phyloP scores from a whole-genome alignment of 1,140 invertebrate genomes.

The Cotesia chilonis region DNA sequence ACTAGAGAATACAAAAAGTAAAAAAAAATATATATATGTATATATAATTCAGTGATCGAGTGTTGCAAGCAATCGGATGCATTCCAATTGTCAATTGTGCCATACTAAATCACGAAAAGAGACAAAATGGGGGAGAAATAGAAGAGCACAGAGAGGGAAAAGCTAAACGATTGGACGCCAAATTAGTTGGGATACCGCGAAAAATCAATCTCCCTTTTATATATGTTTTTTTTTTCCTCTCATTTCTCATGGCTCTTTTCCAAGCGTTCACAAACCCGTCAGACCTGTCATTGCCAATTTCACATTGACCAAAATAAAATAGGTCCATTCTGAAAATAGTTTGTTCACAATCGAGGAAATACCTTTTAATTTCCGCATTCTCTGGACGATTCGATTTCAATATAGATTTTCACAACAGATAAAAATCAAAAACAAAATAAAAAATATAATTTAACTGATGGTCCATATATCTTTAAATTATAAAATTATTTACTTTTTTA shows the following conservation, averaged over 20 bases:
- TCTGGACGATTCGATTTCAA: slow-evolving; percentile 4
- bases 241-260: slow-evolving; percentile 12
- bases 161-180: slow-evolving; percentile 40
- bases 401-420: slow-evolving; percentile 8
- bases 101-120: slow-evolving; percentile 27
- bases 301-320: slow-evolving; percentile 25
- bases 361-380: slow-evolving; percentile 21
- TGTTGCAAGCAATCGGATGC: slow-evolving; percentile 31
- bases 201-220: slow-evolving; percentile 57
- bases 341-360: slow-evolving; percentile 23
- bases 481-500: too few species aligned
- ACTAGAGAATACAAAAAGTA: neutral
- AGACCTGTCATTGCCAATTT: slow-evolving; percentile 41
- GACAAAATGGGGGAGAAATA: neutral
- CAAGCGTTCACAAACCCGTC: slow-evolving; percentile 8
- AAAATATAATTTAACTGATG: neutral
- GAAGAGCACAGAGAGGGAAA: neutral
- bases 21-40: neutral
- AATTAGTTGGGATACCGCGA: slow-evolving; percentile 57
- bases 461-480: too few species aligned
- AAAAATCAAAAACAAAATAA: neutral
- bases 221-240: slow-evolving; percentile 17
- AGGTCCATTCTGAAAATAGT: slow-evolving; percentile 33
- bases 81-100: slow-evolving; percentile 53
- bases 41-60: neutral